Evolutionary conservation across 2,888 invertebrate genomes (phyloP).

Genomic region (Cryptus armator): DNA sequence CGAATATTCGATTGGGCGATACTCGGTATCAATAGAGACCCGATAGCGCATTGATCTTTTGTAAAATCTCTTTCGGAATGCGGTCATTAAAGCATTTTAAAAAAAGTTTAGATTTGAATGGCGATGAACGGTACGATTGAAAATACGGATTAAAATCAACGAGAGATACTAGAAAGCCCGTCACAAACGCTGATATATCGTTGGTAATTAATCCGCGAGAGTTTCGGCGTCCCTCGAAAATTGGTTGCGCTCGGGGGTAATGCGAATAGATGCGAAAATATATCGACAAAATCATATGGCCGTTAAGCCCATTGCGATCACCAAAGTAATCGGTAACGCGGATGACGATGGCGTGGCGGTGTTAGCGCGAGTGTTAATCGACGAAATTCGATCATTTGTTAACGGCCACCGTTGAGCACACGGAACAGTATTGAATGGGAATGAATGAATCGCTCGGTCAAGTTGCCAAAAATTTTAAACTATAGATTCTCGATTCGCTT

Average conservation of each 20-base stretch:
- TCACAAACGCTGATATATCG: background rate
- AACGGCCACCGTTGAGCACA: background rate
- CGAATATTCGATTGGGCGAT: conserved; percentile 6
- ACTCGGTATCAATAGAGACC: too few species aligned
- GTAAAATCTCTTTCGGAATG: too few species aligned
- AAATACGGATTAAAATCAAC: background rate
- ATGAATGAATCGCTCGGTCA: conserved; percentile 14
- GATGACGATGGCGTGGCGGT: background rate
- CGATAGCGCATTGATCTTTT: too few species aligned
- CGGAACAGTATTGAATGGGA: conserved; percentile 10
- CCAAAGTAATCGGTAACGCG: background rate
- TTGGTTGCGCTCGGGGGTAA: background rate
- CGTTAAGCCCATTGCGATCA: background rate
- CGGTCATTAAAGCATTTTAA: background rate
- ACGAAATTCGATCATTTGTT: conserved; percentile 32
- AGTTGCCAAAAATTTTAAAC: background rate
- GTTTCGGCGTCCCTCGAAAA: conserved; percentile 15
- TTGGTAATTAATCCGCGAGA: background rate
- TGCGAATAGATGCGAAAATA: background rate
- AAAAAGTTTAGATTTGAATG: background rate
- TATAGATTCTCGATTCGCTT: too few species aligned
- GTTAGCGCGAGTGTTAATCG: conserved; percentile 4
- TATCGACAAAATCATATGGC: background rate
- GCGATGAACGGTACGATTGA: background rate
- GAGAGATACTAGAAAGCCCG: background rate